Base-by-base conservation (phyloP, 2,113 vertebrate species). In the Triplophysa rosa region DNA sequence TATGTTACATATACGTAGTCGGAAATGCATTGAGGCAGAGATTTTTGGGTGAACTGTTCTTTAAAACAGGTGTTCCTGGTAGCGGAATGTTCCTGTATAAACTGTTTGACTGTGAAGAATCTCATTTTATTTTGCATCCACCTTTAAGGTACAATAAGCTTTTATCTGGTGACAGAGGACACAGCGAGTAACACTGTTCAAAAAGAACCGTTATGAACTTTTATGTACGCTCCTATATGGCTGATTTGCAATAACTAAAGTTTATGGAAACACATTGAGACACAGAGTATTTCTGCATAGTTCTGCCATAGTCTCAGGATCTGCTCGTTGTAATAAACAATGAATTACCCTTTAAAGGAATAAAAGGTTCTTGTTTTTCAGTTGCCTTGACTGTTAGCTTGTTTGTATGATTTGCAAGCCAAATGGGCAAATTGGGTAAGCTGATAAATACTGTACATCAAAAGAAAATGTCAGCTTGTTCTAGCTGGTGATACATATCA, bases 301-400 rank as follows among this genome's bases (percentile, higher is more conserved):
- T 84, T 81, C 68, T 45, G 42, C 78, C 64, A 74, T 79, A 78
- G 79, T 82, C 84, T 85, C 82, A 88, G 77, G 86, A 85, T 81
- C 19, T 74, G 77, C 75, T 65, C 74, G 49, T 84, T 85, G 84
- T 86, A 67, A 72, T 80, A 86, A 85, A 89, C 67, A 84, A 85
- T 86, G 77, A 88, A 86, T 82, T 40, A 40, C 58, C 56, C 71
- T 74, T 74, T 74, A 45, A 74, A 45, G 11, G 0, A 74, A 74
- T 74, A 74, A 74, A 74, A 23, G 56, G 62, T 63, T 45, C 58
- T 63, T 74, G 61, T 74, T 63, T 74, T 74, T 23, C 16, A 74
- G 62, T 40, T 6, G 49, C 40, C 40, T 59, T 42, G 52, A 72
- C 19, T 59, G 52, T 21, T 69, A 29, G 67, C 23, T 71, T n/a